Base-by-base conservation (phyloP, 1,140 invertebrate species). In the Eumeta japonica region DNA sequence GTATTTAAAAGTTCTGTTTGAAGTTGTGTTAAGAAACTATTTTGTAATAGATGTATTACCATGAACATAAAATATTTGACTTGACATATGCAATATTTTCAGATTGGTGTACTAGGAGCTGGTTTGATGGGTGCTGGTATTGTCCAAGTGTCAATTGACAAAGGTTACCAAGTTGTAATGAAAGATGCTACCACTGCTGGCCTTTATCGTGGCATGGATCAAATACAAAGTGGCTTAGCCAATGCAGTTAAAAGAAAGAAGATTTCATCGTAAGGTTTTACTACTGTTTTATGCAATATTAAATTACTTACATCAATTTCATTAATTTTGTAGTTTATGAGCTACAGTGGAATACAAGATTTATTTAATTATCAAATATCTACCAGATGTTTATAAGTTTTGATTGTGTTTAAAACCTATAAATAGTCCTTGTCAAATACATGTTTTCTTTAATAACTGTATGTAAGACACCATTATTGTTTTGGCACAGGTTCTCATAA, bases 91-190 rank as follows among this genome's bases (percentile, higher is more conserved):
- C 5, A 7, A 24, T 7, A 24, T 43, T 58, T 55, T 47, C 29
- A 83, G 89, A 59, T 97, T 28, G 94, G 86, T 31, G 87, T 99
- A 2, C 76, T 99, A 28, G 97, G 97, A 16, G 95, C 96, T 45
- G 97, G 97, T 55, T 76, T 99, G 30, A 98, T 98, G 95, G 95
- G 95, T 27, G 94, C 94, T 28, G 97, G 97, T 46, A 98, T 99
- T 55, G 94, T 88, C n/a, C 93, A 98, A 57, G 97, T 99, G 2
- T 89, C 90, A 9, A 81, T 98, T 28, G 94, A 98, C 60, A 99
- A 99, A 73, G 93, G 92, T 11, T 92, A 89, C 53, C 75, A 88
- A 33, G 89, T 94, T 2, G 80, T 95, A 16, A 75, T 99, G 64
- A 98, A 99, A 72, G 97, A 99, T 71, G 87, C 92, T 3, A 89